These are phyloP conservation scores for Tenualosa ilisha DNA, from an alignment of 2,797 vertebrate genomes.

Conservation along the genomic window DNA sequence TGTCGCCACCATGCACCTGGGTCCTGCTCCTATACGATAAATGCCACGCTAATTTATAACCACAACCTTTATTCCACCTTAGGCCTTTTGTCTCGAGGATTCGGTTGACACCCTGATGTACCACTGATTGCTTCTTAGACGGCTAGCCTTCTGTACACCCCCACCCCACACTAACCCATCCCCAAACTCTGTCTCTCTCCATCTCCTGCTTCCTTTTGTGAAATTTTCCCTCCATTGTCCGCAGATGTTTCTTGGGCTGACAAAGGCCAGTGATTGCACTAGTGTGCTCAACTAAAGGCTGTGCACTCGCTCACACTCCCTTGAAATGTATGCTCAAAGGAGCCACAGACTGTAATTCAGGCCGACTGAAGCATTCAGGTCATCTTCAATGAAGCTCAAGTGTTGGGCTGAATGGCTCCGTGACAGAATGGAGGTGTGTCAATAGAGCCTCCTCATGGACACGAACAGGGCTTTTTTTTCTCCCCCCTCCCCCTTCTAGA, in stretches of 20 bases:
- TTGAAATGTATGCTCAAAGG: background rate
- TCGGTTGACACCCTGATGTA: background rate
- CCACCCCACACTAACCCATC: background rate
- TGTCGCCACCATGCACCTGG: background rate
- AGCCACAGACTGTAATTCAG: slow-evolving; percentile 11
- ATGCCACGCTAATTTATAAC: slow-evolving; percentile 14
- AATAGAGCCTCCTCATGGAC: background rate
- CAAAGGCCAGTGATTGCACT: slow-evolving; percentile 13
- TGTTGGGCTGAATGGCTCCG: slow-evolving; percentile 1
- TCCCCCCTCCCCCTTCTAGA: background rate
- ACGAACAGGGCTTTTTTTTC: background rate
- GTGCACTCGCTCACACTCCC: background rate
- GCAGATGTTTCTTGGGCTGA: background rate
- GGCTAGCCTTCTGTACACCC: background rate
- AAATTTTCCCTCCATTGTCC: background rate
- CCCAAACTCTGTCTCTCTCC: background rate
- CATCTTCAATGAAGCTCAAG: background rate
- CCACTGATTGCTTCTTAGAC: slow-evolving; percentile 1
- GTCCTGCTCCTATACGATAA: background rate
- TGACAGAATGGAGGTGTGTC: background rate
- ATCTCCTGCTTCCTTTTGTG: background rate
- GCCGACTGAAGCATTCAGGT: background rate
- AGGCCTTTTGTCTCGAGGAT: background rate
- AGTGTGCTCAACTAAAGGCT: background rate
- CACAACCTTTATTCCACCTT: background rate